Conservation (phyloP, 2,797 vertebrate genomes). For the Cyclopterus lumpus region DNA sequence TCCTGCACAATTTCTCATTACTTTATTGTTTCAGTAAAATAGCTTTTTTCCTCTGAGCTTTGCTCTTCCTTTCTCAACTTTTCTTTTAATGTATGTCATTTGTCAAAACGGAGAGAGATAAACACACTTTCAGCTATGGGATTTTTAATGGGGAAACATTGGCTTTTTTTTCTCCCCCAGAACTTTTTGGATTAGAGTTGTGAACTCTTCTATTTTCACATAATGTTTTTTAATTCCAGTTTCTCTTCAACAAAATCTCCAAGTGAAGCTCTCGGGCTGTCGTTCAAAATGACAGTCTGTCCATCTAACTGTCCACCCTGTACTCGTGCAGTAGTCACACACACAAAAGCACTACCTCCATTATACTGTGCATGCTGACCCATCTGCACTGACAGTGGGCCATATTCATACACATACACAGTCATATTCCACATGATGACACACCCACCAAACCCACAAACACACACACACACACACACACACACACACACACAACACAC, state of each 20-base stretch:
- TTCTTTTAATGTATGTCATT: constrained; percentile 63
- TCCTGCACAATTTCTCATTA: constrained; percentile 53
- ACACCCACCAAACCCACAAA: constrained; percentile 27
- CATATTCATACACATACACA: constrained; percentile 25
- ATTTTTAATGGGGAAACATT: constrained; percentile 31
- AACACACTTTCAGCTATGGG: constrained; percentile 48
- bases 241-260: constrained; percentile 34
- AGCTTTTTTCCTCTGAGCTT: constrained; percentile 33
- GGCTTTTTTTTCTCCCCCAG: constrained; percentile 13
- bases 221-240: constrained; percentile 41
- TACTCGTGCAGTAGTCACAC: constrained; percentile 26
- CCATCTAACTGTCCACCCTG: constrained; percentile 25
- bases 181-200: constrained; percentile 58
- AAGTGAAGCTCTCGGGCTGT: constrained; percentile 1
- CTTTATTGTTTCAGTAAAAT: constrained; percentile 70
- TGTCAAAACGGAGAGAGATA: constrained; percentile 61
- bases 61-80: constrained; percentile 57
- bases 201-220: constrained; percentile 36
- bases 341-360: constrained; percentile 29
- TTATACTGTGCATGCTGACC: constrained; percentile 37
- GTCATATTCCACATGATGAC: constrained; percentile 29
- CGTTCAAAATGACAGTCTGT: constrained; percentile 46
- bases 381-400: constrained; percentile 31
- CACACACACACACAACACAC: neutral
- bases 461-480: constrained; percentile 6